phyloP scores from a whole-genome alignment of 2,797 vertebrate genomes.

The Philypnodon macrostomus region DNA sequence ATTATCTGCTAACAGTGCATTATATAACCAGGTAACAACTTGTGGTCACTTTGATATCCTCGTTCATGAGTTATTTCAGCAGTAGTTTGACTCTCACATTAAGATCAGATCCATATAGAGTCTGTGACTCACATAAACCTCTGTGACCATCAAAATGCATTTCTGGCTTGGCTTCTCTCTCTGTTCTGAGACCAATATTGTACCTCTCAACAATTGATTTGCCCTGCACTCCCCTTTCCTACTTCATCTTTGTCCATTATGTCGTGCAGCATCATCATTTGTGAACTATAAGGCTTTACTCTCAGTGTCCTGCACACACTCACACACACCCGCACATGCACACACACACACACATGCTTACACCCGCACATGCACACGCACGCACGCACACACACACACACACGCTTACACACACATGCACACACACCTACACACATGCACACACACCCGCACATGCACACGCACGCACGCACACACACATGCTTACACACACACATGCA shows the following conservation, averaged over 20 bases:
- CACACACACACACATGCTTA: not conserved
- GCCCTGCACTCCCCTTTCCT: conserved; percentile 33
- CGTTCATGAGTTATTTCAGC: conserved; percentile 11
- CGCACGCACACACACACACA: too few relatives aligned
- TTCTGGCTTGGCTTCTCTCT: conserved; percentile 27
- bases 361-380: too few relatives aligned
- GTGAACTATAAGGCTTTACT: conserved; percentile 29
- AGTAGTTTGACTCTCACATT: conserved; percentile 23
- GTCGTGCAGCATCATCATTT: conserved; percentile 67
- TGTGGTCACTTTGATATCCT: not conserved
- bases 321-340: not conserved
- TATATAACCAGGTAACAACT: too few relatives aligned
- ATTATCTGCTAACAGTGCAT: too few relatives aligned
- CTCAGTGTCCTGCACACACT: conserved; percentile 7
- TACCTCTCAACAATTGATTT: conserved; percentile 61
- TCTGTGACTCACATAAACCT: conserved; percentile 20
- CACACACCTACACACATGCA: too few relatives aligned
- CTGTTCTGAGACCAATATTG: conserved; percentile 44
- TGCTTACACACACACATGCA: too few relatives aligned
- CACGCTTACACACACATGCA: too few relatives aligned
- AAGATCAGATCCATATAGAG: conserved; percentile 13
- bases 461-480: too few relatives aligned
- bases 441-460: too few relatives aligned
- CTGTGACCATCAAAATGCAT: conserved; percentile 32
- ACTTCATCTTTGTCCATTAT: conserved; percentile 63